Base-by-base conservation (phyloP, 2,113 vertebrate species). In the Kobus ellipsiprymnus region DNA sequence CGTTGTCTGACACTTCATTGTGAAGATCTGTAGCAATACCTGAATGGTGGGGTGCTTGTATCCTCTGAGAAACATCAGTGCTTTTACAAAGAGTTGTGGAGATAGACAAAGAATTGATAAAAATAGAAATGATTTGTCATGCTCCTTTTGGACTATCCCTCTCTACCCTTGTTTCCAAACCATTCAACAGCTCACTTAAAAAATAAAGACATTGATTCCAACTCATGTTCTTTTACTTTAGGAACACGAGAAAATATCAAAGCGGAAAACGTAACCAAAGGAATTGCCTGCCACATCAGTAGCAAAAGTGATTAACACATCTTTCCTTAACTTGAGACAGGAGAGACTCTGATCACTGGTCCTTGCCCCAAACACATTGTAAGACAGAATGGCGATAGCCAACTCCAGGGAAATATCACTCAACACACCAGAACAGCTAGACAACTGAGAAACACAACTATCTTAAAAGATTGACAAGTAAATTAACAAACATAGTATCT, bases 81-180 rank as follows among this genome's bases (percentile, higher is more conserved):
- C 29, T 62, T 62, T 44, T 23, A 36, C 25, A 6, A 78, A 78
- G 23, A 36, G 0, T 3, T 14, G 14, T 7, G 27, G 15, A 33
- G 33, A 27, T 0, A 33, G 9, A 3, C 25, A 27, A 23, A 36
- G 9, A 5, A 2, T 7, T 33, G 40, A 2, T 78, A 78, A 86
- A 84, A 81, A 74, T n/a, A 33, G 55, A 1, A 23, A 40, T 6
- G 36, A 55, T 4, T 46, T 21, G 36, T 17, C 19, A 36, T 77
- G 15, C 19, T 19, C 11, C 14, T 1, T 40, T 33, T 6, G 40
- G 13, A 16, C 3, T 6, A 6, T 1, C 27, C 27, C 40, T 21
- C 6, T 33, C n/a, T 15, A 2, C 9, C 2, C 5, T 14, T 29
- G 16, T 13, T 25, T 10, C 13, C 16, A 87, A 54, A 11, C 7